These are phyloP conservation scores for Sciurus vulgaris DNA, from an alignment of 2,797 vertebrate species.

Conservation along the genomic window DNA sequence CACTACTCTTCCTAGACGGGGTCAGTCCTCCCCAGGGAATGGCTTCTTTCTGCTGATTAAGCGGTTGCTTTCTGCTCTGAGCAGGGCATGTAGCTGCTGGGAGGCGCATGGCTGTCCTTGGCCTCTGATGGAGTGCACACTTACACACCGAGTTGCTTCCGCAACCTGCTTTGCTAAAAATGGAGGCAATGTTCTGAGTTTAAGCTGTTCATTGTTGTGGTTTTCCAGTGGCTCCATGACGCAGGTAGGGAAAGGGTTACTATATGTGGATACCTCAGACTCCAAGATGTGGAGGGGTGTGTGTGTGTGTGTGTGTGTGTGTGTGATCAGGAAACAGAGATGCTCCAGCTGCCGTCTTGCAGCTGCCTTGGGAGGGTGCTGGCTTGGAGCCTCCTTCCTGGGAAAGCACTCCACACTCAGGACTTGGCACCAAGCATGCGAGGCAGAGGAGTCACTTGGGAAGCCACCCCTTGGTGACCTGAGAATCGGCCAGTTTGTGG, in stretches of 20 bases:
- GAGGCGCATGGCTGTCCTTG: accelerated
- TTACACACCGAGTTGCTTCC: not conserved
- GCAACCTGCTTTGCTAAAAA: not conserved
- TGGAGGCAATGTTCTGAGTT: not conserved
- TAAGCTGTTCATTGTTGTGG: not conserved
- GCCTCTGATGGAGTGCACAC: accelerated
- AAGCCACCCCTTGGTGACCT: not conserved
- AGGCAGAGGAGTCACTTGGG: not conserved
- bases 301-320: not conserved
- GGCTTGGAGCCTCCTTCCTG: no score
- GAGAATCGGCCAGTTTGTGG: not conserved
- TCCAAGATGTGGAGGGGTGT: no score
- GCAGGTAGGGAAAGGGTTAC: no score
- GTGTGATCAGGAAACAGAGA: not conserved
- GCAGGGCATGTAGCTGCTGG: no score
- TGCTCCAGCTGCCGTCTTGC: no score
- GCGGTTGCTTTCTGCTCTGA: not conserved
- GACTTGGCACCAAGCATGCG: not conserved
- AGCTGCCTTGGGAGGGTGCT: not conserved
- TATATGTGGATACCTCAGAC: not conserved
- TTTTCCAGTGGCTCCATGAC: not conserved
- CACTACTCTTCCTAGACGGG: accelerated
- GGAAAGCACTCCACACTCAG: not conserved
- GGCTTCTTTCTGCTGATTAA: accelerated
- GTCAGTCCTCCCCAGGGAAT: accelerated